Conservation (phyloP, 2,113 vertebrate genomes). For the Mormoops blainvillei region DNA sequence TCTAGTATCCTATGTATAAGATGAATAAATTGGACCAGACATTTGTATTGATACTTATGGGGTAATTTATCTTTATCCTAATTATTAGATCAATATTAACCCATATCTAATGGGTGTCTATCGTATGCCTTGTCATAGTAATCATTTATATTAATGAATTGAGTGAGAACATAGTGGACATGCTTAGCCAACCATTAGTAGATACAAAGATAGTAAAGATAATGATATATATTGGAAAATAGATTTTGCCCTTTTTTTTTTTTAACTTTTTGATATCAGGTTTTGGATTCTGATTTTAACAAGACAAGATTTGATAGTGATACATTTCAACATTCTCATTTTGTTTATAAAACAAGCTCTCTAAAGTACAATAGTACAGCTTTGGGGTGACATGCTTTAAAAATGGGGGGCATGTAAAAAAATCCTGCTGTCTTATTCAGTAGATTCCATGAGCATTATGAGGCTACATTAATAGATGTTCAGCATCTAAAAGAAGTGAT, state of each 20-base stretch:
- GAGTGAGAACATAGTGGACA: neutral
- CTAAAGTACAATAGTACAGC: neutral
- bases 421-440: neutral
- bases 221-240: neutral
- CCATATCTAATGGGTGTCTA: neutral
- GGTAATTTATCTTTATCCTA: neutral
- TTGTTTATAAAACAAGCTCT: neutral
- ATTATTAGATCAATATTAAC: neutral
- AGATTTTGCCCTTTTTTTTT: neutral
- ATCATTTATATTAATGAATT: slow-evolving; percentile 10
- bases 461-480: neutral
- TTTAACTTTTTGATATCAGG: neutral
- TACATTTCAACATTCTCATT: neutral
- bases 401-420: neutral
- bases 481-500: neutral
- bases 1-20: neutral
- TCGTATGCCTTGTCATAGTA: neutral
- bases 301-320: neutral
- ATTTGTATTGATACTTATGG: neutral
- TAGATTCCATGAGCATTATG: neutral
- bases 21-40: neutral
- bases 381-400: neutral
- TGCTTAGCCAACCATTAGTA: neutral
- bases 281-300: slow-evolving; percentile 3
- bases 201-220: neutral